A percentile compares a stretch with the other conserved stretches of the same genome.
Conservation (phyloP, 2,888 invertebrate genomes). For the Flabesymbios commensalis region DNA sequence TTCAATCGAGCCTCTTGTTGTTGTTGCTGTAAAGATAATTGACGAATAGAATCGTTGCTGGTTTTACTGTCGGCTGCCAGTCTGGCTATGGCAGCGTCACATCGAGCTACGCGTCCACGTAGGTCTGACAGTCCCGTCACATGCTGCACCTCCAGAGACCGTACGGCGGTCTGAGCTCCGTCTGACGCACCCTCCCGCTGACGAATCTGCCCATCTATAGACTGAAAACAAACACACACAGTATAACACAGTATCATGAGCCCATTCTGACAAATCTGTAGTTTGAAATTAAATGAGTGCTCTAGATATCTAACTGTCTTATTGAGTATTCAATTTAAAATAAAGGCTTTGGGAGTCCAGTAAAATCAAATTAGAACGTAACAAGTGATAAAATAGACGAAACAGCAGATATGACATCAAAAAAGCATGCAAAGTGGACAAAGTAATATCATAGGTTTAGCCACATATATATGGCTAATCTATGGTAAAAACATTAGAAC, state of each 20-base stretch:
- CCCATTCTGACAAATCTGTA: too few relatives aligned
- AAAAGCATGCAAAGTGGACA: too few relatives aligned
- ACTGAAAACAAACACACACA: slow-evolving; percentile 34
- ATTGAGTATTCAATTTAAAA: too few relatives aligned
- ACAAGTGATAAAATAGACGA: too few relatives aligned
- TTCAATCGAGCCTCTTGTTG: slow-evolving; percentile 43
- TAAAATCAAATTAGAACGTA: too few relatives aligned
- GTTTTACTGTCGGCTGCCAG: slow-evolving; percentile 49
- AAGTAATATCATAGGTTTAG: too few relatives aligned
- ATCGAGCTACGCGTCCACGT: slow-evolving; percentile 56
- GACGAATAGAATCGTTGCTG: slow-evolving; percentile 48
- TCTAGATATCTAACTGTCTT: too few relatives aligned
- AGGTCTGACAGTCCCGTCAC: slow-evolving; percentile 57
- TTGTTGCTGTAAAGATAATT: slow-evolving; percentile 42
- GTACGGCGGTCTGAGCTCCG: slow-evolving; percentile 52
- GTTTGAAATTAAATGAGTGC: too few relatives aligned
- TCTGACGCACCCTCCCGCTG: slow-evolving; percentile 43
- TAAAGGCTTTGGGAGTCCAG: too few relatives aligned
- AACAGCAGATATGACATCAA: too few relatives aligned
- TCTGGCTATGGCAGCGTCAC: slow-evolving; percentile 56
- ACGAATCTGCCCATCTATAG: slow-evolving; percentile 50
- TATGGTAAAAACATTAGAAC: too few relatives aligned
- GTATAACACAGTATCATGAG: neutral
- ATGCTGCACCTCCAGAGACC: slow-evolving; percentile 58
- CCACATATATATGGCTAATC: too few relatives aligned